A percentile compares a stretch with the other conserved stretches of the same genome.
phyloP scores from a whole-genome alignment of 2,888 invertebrate species.

The Drosophila paracracens region DNA sequence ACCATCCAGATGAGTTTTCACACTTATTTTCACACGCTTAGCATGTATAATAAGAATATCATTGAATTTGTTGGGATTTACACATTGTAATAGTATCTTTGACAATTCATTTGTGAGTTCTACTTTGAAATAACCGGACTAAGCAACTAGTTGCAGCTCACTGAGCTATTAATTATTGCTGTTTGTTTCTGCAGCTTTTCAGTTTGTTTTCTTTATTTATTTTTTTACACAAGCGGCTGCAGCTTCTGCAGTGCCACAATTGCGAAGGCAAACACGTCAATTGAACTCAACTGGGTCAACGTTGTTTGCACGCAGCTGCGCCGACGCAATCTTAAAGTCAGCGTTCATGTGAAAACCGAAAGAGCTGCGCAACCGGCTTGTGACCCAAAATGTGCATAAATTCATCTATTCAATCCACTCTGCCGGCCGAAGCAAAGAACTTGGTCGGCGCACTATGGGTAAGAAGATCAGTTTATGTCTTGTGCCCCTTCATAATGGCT shows the following conservation, averaged over 20 bases:
- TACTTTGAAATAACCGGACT: neutral
- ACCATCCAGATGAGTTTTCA: neutral
- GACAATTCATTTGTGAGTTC: neutral
- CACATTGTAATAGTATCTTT: neutral
- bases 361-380: slow-evolving; percentile 10
- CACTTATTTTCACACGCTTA: neutral
- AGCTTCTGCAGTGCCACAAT: slow-evolving; percentile 3
- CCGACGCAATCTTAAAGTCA: neutral
- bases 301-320: slow-evolving; percentile 34
- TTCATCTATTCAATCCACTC: neutral
- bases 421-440: neutral
- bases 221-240: neutral
- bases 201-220: neutral
- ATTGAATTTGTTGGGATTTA: neutral
- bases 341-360: neutral
- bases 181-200: neutral
- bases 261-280: slow-evolving; percentile 42
- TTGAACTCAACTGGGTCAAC: slow-evolving; percentile 63
- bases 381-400: neutral
- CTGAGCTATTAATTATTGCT: too few species aligned
- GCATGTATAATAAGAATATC: neutral
- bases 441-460: neutral
- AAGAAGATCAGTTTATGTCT: neutral
- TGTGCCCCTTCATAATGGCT: too few species aligned
- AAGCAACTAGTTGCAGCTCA: neutral